These are phyloP conservation scores for Augochlora pura DNA, from an alignment of 1,140 invertebrate species.

Conservation along the genomic window DNA sequence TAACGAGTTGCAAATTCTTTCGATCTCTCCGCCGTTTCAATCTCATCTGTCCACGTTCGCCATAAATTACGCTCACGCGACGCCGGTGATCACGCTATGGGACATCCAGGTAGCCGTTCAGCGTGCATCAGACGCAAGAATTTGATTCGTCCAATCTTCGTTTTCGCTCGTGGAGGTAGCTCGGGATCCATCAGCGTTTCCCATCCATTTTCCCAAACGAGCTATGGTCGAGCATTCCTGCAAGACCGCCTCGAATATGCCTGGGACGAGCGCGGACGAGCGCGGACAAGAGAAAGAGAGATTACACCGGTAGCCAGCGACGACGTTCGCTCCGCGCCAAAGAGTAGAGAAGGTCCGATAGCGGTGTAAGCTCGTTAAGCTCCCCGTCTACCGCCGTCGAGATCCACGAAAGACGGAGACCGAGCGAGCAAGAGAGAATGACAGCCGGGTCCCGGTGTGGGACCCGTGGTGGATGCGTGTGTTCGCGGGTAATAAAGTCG, in stretches of 20 bases:
- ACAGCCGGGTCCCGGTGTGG: conserved; percentile 59
- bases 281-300: neutral
- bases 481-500: conserved; percentile 78
- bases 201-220: neutral
- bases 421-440: conserved; percentile 13
- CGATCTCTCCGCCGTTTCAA: no score
- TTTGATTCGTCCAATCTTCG: no score
- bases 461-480: conserved; percentile 70
- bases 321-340: conserved; percentile 18
- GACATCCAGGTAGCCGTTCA: no score
- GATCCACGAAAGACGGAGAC: neutral
- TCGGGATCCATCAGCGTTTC: neutral
- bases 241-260: neutral
- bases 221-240: neutral
- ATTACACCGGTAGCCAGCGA: conserved; percentile 11
- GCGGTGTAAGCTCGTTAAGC: conserved; percentile 59
- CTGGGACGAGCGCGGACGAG: neutral
- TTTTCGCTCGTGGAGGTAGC: neutral
- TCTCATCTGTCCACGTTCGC: no score
- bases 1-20: no score
- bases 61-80: no score
- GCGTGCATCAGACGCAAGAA: no score
- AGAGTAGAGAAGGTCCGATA: conserved; percentile 34
- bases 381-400: neutral
- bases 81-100: no score